phyloP scores from a whole-genome alignment of 2,797 vertebrate genomes.

The Lindbergichthys nudifrons region DNA sequence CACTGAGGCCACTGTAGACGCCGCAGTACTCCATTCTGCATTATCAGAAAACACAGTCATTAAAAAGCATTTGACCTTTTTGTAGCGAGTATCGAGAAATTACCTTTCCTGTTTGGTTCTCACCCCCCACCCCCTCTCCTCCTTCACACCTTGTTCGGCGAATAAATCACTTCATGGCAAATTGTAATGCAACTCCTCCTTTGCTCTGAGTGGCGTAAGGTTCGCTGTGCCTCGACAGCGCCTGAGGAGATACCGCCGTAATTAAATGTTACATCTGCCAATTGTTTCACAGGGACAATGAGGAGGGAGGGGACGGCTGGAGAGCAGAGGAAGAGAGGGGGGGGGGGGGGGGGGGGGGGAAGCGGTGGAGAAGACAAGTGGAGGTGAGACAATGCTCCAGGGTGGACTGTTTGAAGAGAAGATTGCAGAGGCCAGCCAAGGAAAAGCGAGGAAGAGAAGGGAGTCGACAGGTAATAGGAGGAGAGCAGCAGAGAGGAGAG shows the following conservation, averaged over 20 bases:
- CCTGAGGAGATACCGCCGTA: slow-evolving; percentile 84
- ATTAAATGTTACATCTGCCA: slow-evolving; percentile 89
- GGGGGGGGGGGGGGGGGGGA: slow-evolving; percentile 28
- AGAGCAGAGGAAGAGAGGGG: slow-evolving; percentile 53
- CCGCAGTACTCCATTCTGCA: slow-evolving; percentile 71
- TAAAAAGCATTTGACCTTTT: slow-evolving; percentile 90
- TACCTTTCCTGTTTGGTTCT: slow-evolving; percentile 76
- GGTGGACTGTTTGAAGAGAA: slow-evolving; percentile 72
- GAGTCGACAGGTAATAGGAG: slow-evolving; percentile 43
- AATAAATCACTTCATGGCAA: slow-evolving; percentile 82
- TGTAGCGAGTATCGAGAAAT: slow-evolving; percentile 83
- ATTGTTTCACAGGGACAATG: slow-evolving; percentile 84
- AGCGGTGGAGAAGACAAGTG: slow-evolving; percentile 67
- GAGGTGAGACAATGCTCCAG: slow-evolving; percentile 71
- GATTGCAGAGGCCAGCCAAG: slow-evolving; percentile 61
- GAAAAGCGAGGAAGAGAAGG: slow-evolving; percentile 46
- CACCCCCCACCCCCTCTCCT: slow-evolving; percentile 8
- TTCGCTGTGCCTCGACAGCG: slow-evolving; percentile 75
- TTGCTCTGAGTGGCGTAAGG: slow-evolving; percentile 79
- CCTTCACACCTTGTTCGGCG: slow-evolving; percentile 66
- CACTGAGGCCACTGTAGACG: slow-evolving; percentile 37
- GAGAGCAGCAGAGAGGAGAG: slow-evolving; percentile 34
- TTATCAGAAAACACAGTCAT: slow-evolving; percentile 89
- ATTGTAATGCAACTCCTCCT: slow-evolving; percentile 86
- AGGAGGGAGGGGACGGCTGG: slow-evolving; percentile 65